A percentile compares a stretch with the other conserved stretches of the same genome.
These are phyloP conservation scores for Syngnathus acus DNA, from an alignment of 2,797 vertebrate species.

Conservation along the genomic window DNA sequence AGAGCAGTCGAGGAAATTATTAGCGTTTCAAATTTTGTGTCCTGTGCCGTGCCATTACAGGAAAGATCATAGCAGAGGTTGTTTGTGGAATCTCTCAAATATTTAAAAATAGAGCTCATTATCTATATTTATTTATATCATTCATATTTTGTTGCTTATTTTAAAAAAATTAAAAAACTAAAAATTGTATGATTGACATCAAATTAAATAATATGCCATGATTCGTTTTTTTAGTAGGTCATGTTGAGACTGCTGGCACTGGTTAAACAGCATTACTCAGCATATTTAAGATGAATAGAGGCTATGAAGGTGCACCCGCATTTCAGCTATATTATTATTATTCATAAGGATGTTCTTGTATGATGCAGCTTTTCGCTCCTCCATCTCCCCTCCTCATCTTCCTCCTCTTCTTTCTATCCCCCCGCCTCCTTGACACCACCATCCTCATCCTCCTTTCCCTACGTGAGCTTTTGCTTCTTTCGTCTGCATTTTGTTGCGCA, in stretches of 20 bases:
- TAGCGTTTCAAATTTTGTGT: too few relatives aligned
- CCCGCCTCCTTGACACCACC: conserved; percentile 39
- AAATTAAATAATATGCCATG: too few relatives aligned
- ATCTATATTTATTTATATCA: too few relatives aligned
- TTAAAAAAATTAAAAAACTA: too few relatives aligned
- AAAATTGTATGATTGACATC: too few relatives aligned
- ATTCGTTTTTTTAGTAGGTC: too few relatives aligned
- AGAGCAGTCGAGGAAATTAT: not conserved
- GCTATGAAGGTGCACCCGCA: not conserved
- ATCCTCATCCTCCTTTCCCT: conserved; percentile 38
- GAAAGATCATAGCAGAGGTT: too few relatives aligned
- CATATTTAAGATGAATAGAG: not conserved
- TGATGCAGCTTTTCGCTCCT: conserved; percentile 44
- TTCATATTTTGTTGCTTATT: too few relatives aligned
- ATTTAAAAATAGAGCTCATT: too few relatives aligned
- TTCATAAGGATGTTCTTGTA: conserved; percentile 35
- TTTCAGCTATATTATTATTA: not conserved
- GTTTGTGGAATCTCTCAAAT: too few relatives aligned
- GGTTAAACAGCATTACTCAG: not conserved
- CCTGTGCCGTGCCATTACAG: too few relatives aligned
- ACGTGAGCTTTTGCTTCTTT: conserved; percentile 46
- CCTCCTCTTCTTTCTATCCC: conserved; percentile 31
- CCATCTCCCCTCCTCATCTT: conserved; percentile 23
- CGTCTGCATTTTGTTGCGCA: conserved; percentile 49
- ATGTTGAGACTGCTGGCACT: not conserved